Evolutionary conservation across 1,140 invertebrate genomes (phyloP), one percentile per base, ranked within the genome.

Genomic region (Ooceraea biroi): DNA sequence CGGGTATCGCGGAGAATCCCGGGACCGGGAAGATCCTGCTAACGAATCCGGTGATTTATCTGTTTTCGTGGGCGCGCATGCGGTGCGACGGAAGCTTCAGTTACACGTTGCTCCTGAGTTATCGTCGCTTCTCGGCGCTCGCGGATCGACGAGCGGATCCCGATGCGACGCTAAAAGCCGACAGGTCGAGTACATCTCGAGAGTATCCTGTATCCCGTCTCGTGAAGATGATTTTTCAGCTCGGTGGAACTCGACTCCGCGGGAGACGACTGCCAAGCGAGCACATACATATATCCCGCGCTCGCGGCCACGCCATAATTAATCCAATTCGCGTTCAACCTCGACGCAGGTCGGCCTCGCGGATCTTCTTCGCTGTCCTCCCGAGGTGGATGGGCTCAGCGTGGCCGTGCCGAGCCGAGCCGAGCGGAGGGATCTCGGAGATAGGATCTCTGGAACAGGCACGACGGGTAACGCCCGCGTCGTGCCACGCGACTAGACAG

Each of bases 21-120:
- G 7, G 85, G 61, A 84, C 50, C 77, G 60, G 66, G 85, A 90
- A 89, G 78, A 86, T 88, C 84, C 84, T 84, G 85, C 86, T 91
- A 91, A 92, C 89, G 91, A 92, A 91, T 92, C 87, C 74, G 58
- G 63, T 90, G 90, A 93, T 92, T 92, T 92, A 92, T 92, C 71
- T 72, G 44, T 57, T 50, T 76, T n/a, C 30, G 5, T 8, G 27
- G 11, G 48, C 52, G 19, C 12, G 7, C 44, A 25, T 22, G 73
- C 19, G 27, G 25, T 58, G 46, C 30, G 30, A 8, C 10, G 19
- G 58, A 57, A 60, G 22, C 55, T 69, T 61, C 36, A 66, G 17
- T 77, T 25, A 77, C 19, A 12, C 12, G 25, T 76, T 22, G 10
- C 7, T 8, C 1, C 12, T 7, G 36, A 36, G 36, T 7, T 36